A percentile compares a stretch with the other conserved stretches of the same genome.
Evolutionary conservation across 2,797 vertebrate genomes (phyloP).

Genomic region (Sebastolobus alascanus): DNA sequence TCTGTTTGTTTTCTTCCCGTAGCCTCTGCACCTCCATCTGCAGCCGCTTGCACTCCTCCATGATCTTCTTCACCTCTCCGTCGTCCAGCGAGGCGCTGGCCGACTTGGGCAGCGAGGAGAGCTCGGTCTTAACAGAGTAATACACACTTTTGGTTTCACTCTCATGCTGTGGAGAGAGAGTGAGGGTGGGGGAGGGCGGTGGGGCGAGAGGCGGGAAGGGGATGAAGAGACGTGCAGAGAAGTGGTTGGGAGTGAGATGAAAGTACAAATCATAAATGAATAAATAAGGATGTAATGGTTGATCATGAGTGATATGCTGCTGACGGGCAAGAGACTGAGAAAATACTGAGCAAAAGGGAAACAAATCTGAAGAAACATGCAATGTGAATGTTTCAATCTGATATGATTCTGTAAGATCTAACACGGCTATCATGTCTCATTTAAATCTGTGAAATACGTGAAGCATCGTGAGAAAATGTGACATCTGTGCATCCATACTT

Average conservation of each 20-base stretch:
- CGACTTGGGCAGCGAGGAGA: conserved; percentile 88
- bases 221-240: conserved; percentile 44
- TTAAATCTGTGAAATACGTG: not conserved
- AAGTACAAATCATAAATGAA: conserved; percentile 49
- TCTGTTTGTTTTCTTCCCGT: conserved; percentile 94
- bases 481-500: not conserved
- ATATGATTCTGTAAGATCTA: not conserved
- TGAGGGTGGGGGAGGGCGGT: conserved; percentile 16
- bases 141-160: conserved; percentile 91
- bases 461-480: conserved; percentile 4
- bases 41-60: conserved; percentile 95
- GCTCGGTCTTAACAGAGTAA: conserved; percentile 92
- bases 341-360: not conserved
- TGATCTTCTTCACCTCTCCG: conserved; percentile 92
- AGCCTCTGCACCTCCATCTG: conserved; percentile 94
- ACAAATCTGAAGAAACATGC: not conserved
- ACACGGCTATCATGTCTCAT: not conserved
- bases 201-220: not conserved
- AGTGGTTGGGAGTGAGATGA: conserved; percentile 52
- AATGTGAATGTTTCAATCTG: conserved; percentile 7
- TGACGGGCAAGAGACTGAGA: conserved; percentile 24
- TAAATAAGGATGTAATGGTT: conserved; percentile 61
- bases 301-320: conserved; percentile 26
- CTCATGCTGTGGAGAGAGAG: conserved; percentile 89
- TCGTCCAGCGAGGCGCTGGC: conserved; percentile 92